Conservation (phyloP, 2,113 vertebrate genomes). For the Trochalopteron elliotii region DNA sequence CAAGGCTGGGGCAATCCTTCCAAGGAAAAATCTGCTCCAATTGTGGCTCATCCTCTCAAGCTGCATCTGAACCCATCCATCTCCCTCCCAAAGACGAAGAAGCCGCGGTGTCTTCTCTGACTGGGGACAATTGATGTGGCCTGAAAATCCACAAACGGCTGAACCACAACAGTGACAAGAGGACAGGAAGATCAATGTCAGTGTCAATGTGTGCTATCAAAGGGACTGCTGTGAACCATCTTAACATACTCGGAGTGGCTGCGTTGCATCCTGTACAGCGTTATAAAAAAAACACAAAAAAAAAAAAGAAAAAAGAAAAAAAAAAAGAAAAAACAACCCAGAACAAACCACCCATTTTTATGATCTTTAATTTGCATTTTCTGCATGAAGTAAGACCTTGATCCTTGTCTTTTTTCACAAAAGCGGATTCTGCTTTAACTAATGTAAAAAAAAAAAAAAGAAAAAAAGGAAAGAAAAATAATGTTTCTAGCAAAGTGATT, state of each 20-base stretch:
- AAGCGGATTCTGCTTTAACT: conserved; percentile 64
- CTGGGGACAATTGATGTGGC: background rate
- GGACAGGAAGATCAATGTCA: background rate
- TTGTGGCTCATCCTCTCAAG: background rate
- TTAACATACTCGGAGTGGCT: conserved; percentile 9
- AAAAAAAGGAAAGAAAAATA: conserved; percentile 52
- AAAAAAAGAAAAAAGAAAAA: background rate
- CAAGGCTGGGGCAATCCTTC: background rate
- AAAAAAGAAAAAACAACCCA: background rate
- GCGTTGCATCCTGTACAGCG: conserved; percentile 29
- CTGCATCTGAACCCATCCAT: background rate
- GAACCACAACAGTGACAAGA: background rate
- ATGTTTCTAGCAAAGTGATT: conserved; percentile 70
- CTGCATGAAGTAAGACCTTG: conserved; percentile 69
- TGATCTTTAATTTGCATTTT: conserved; percentile 65
- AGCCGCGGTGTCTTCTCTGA: background rate
- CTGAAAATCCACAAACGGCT: conserved; percentile 4
- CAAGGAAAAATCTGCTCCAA: background rate
- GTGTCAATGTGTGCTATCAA: background rate
- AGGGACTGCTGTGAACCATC: conserved; percentile 48
- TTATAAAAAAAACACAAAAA: background rate
- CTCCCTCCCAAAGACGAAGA: background rate
- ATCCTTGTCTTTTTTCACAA: conserved; percentile 59
- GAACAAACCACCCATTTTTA: conserved; percentile 30
- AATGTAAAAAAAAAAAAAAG: conserved; percentile 37